Conservation (phyloP, 2,113 vertebrate genomes). For the Thunnus maccoyii region DNA sequence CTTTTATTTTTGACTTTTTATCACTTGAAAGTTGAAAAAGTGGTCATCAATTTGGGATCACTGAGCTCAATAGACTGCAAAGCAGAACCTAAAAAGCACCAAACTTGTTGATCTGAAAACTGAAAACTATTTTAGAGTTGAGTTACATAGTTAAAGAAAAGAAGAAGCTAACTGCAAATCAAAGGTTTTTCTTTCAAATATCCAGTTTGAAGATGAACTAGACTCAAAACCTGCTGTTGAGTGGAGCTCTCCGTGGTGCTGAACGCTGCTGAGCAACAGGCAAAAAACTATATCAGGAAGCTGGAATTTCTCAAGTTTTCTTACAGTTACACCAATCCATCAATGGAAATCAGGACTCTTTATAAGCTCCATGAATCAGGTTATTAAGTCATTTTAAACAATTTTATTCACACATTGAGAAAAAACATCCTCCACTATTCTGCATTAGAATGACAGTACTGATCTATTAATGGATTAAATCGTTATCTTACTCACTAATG, state of each 20-base stretch:
- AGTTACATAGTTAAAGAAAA: neutral
- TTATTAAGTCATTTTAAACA: neutral
- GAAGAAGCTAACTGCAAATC: neutral
- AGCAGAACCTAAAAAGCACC: neutral
- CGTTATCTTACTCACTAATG: conserved; percentile 8
- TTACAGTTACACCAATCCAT: neutral
- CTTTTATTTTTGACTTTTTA: neutral
- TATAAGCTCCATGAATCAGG: neutral
- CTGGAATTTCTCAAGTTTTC: neutral
- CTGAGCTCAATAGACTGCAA: no score
- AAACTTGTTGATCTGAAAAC: neutral
- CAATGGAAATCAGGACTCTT: neutral
- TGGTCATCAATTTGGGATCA: no score
- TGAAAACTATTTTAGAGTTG: neutral
- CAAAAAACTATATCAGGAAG: neutral
- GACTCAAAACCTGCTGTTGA: neutral
- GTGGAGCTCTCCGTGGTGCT: conserved; percentile 70
- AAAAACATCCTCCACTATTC: conserved; percentile 7
- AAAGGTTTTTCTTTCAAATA: neutral
- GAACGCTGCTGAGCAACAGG: conserved; percentile 15
- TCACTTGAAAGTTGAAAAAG: neutral
- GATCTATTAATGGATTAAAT: conserved; percentile 1
- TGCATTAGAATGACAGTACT: neutral
- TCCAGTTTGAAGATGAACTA: neutral
- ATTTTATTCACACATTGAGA: neutral